Evolutionary conservation across 2,113 vertebrate species (phyloP), one percentile per base, ranked within the genome.

Genomic region (Semnornis frantzii): DNA sequence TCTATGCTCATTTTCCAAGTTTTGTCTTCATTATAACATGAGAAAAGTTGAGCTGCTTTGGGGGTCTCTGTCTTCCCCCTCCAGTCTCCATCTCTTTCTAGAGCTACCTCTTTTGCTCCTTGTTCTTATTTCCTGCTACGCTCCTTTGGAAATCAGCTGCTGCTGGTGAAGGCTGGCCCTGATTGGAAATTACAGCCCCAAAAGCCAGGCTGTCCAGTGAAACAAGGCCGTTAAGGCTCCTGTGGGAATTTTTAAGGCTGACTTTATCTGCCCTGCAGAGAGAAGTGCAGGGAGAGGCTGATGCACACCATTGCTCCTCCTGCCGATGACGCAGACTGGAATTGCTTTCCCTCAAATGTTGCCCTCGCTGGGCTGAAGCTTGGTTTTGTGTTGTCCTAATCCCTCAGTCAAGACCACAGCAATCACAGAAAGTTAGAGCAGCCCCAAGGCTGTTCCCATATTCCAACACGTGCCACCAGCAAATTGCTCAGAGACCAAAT

Each of bases 351-450:
- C 66, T 82, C 5, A 5, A 82, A 66, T 0, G 1, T 44, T 80
- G 52, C 31, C 39, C 60, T 34, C 3, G 0, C 2, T 55, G 58
- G 46, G 73, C 33, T 59, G 63, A 89, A 90, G 62, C 70, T 79
- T 9, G 1, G 42, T 58, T 86, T 78, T 86, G 66, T 86, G 73
- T 27, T 78, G 65, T 68, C 55, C 87, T 91, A 58, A 92, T 75
- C 70, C 84, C 34, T 94, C 57, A 73, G 74, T 79, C 39, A 76
- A 91, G 93, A 85, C 84, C 91, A 76, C 91, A 94, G 82, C 39
- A 87, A 94, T 85, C 78, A 3, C 83, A 70, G 0, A 0, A 25
- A 60, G 63, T 58, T 76, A 73, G 33, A 91, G 48, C 10, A 62
- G 84, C 84, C 93, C 71, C 0, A 10, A 76, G 93, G 84, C 91